These are phyloP conservation scores for Ceratina calcarata DNA, from an alignment of 1,140 invertebrate genomes.

Conservation along the genomic window DNA sequence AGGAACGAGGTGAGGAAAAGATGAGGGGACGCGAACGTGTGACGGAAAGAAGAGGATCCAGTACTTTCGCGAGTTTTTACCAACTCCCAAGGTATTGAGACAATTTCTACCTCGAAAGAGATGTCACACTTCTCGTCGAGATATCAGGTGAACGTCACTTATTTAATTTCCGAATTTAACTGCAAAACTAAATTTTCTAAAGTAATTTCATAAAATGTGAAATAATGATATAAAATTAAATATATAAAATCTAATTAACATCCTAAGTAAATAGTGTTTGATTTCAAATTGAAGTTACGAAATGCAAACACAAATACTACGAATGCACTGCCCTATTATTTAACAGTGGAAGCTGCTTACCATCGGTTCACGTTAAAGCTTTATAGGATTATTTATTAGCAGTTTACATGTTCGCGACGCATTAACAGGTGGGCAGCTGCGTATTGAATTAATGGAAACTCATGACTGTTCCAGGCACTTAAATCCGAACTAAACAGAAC, in stretches of 20 bases:
- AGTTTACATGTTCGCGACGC: conserved; percentile 4
- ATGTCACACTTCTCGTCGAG: too few relatives aligned
- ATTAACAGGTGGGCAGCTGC: background rate
- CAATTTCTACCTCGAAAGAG: too few relatives aligned
- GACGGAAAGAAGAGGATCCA: background rate
- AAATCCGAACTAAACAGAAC: conserved; percentile 14
- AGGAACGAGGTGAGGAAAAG: background rate
- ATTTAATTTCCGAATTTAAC: too few relatives aligned
- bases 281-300: too few relatives aligned
- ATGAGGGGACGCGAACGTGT: conserved; percentile 16
- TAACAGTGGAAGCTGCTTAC: background rate
- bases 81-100: too few relatives aligned
- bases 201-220: too few relatives aligned
- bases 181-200: too few relatives aligned
- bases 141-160: too few relatives aligned
- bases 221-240: too few relatives aligned
- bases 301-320: background rate
- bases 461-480: background rate
- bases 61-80: too few relatives aligned
- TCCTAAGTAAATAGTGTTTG: too few relatives aligned
- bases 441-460: background rate
- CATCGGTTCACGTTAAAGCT: background rate
- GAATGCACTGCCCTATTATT: background rate
- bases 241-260: too few relatives aligned
- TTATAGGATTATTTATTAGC: conserved; percentile 25